Percentiles rank a stretch among this genome's conserved stretches.
phyloP scores from a whole-genome alignment of 2,888 invertebrate genomes.

The Drosophila meridiana region DNA sequence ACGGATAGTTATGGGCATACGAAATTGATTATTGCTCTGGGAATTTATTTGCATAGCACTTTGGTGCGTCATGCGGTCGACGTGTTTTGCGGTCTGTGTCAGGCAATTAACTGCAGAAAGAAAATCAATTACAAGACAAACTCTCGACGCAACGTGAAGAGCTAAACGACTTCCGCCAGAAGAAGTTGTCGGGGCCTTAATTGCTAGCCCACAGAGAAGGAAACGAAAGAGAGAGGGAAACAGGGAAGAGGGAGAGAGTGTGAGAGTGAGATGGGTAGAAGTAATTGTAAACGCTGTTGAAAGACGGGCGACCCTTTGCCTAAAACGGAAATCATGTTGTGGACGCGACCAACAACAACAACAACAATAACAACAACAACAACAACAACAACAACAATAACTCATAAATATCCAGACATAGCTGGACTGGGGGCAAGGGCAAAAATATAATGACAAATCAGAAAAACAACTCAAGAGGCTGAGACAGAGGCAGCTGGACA shows the following conservation, averaged over 20 bases:
- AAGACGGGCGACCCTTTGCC: slow-evolving; percentile 54
- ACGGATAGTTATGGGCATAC: slow-evolving; percentile 9
- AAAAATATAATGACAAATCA: slow-evolving; percentile 76
- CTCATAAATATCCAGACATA: slow-evolving; percentile 62
- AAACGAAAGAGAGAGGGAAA: neutral
- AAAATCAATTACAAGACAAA: slow-evolving; percentile 69
- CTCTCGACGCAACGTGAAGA: slow-evolving; percentile 51
- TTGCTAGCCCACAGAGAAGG: slow-evolving; percentile 43
- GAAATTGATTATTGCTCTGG: slow-evolving; percentile 55
- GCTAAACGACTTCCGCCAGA: slow-evolving; percentile 73
- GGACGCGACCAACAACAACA: slow-evolving; percentile 48
- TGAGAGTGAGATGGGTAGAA: neutral
- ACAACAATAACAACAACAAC: slow-evolving; percentile 14
- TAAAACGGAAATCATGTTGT: slow-evolving; percentile 77
- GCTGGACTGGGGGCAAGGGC: slow-evolving; percentile 15
- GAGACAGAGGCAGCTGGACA: slow-evolving; percentile 54
- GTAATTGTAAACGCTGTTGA: slow-evolving; percentile 31
- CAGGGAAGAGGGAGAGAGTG: neutral
- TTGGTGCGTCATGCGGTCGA: slow-evolving; percentile 65
- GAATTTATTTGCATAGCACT: slow-evolving; percentile 74
- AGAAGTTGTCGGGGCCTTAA: slow-evolving; percentile 60
- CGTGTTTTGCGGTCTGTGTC: slow-evolving; percentile 65
- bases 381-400: slow-evolving; percentile 47
- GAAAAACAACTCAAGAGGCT: slow-evolving; percentile 58
- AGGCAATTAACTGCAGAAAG: slow-evolving; percentile 71